Percentiles rank a stretch among this genome's conserved stretches.
phyloP scores from a whole-genome alignment of 2,888 invertebrate genomes.

The Caenorhabditis doughertyi region DNA sequence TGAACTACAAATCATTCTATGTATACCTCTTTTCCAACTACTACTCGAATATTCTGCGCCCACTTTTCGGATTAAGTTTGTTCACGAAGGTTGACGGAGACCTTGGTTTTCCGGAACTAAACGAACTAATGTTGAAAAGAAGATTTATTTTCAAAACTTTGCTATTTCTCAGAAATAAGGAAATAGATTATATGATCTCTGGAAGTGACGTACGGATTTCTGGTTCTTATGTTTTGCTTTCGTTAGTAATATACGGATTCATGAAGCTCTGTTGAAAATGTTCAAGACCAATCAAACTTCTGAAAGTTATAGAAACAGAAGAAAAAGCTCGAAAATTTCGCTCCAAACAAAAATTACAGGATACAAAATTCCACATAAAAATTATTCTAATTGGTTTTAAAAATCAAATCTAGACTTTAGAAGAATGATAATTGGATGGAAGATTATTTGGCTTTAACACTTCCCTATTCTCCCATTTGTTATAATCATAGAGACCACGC shows the following conservation, averaged over 20 bases:
- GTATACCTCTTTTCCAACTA: background rate
- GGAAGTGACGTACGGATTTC: conserved; percentile 20
- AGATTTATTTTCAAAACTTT: conserved; percentile 3
- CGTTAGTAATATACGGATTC: conserved; percentile 19
- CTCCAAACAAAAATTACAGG: too few relatives aligned
- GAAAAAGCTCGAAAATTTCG: too few relatives aligned
- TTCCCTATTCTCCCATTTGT: too few relatives aligned
- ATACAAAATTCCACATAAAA: too few relatives aligned
- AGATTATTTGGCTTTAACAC: too few relatives aligned
- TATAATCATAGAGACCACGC: too few relatives aligned
- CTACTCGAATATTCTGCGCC: conserved; percentile 20
- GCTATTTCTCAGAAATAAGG: background rate
- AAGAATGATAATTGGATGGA: too few relatives aligned
- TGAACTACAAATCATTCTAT: conserved; percentile 40
- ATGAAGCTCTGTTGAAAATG: conserved; percentile 1
- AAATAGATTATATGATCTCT: conserved; percentile 23
- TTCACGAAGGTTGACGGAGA: conserved; percentile 13
- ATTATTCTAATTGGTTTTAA: too few relatives aligned
- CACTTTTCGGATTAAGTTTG: conserved; percentile 55
- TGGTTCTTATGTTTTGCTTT: conserved; percentile 1
- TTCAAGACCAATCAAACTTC: background rate
- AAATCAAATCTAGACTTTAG: too few relatives aligned
- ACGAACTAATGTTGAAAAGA: conserved; percentile 12
- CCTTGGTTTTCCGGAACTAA: conserved; percentile 37
- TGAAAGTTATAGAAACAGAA: too few relatives aligned